Conservation (phyloP, 2,797 vertebrate genomes). For the Myotis vivesi region DNA sequence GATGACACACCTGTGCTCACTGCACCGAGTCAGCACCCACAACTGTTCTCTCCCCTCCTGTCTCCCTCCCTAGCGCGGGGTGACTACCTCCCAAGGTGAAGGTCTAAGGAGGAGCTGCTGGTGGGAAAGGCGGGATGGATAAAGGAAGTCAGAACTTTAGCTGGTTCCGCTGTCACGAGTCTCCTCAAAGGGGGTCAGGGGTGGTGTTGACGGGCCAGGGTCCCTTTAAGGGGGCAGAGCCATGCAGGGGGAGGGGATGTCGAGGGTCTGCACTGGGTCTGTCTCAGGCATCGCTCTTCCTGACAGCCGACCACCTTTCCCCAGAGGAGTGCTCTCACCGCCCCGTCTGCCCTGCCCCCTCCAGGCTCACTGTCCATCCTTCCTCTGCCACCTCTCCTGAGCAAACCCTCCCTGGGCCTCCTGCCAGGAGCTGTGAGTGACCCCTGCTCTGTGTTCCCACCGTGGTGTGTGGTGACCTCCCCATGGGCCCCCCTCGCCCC, state of each 20-base stretch:
- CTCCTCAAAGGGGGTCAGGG: not conserved
- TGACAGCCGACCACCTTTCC: not conserved
- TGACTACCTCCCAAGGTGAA: not conserved
- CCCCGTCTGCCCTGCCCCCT: not conserved
- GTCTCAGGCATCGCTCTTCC: not conserved
- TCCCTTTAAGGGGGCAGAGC: not conserved
- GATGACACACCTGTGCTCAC: not conserved
- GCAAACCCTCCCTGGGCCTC: not conserved
- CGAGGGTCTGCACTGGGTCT: not conserved
- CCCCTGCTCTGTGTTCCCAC: not conserved
- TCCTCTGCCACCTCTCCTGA: not conserved
- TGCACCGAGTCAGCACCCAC: not conserved
- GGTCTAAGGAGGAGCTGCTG: not conserved
- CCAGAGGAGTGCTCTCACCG: not conserved
- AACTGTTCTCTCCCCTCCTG: not conserved
- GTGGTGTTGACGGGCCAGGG: not conserved
- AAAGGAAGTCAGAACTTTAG: not conserved
- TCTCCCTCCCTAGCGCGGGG: no score
- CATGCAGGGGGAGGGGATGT: not conserved
- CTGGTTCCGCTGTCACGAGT: not conserved
- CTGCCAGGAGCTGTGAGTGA: not conserved
- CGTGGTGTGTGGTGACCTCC: not conserved
- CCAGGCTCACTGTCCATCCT: not conserved
- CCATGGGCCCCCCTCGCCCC: rapidly evolving
- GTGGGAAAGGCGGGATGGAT: not conserved